Evolutionary conservation across 2,797 vertebrate species (phyloP).

Genomic region (Schizopygopsis pylzovi): DNA sequence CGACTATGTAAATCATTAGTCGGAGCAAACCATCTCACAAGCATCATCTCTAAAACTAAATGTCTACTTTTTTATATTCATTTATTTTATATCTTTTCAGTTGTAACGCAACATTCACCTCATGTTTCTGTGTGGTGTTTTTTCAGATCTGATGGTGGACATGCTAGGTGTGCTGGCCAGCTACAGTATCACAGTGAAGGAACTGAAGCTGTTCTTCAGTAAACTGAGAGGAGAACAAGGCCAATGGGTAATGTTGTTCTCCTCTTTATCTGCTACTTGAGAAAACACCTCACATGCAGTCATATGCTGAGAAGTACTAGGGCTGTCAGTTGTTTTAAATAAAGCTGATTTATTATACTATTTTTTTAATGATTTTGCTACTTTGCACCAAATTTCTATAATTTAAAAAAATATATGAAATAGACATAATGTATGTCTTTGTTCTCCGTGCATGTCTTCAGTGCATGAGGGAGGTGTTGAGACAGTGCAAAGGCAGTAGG

Average conservation of each 20-base stretch:
- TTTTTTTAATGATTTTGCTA: neutral
- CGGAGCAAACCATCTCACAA: neutral
- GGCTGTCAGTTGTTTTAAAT: neutral
- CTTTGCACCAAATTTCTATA: neutral
- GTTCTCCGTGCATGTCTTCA: neutral
- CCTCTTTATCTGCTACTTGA: constrained; percentile 36
- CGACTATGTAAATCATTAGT: neutral
- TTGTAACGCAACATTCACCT: neutral
- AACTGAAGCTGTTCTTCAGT: constrained; percentile 97
- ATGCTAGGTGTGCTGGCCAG: constrained; percentile 96
- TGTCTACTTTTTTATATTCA: neutral
- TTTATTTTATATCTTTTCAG: neutral
- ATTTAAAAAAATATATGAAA: neutral
- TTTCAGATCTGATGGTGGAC: constrained; percentile 94
- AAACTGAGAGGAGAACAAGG: constrained; percentile 94
- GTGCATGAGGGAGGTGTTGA: neutral
- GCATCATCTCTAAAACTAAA: neutral
- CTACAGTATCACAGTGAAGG: constrained; percentile 97
- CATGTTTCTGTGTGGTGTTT: constrained; percentile 48
- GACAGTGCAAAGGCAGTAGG: neutral
- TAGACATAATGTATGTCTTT: neutral
- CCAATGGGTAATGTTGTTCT: constrained; percentile 87
- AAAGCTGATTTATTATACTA: neutral
- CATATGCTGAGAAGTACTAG: neutral
- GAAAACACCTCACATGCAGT: neutral